Base-by-base conservation (phyloP, 2,888 invertebrate species). In the Netelia inedita region DNA sequence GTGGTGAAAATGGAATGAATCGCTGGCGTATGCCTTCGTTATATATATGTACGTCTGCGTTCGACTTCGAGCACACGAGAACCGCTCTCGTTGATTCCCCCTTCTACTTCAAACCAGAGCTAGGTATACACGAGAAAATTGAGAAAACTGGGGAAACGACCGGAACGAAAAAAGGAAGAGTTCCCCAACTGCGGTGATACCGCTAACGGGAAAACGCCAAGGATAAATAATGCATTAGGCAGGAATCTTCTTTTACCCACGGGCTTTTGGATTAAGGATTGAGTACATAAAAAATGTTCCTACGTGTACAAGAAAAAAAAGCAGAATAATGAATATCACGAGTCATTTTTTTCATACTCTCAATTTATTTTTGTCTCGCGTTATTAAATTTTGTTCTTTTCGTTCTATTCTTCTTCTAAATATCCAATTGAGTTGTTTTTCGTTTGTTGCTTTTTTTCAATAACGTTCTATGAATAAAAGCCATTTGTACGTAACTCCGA, bases 1-100 rank as follows among this genome's bases (percentile, higher is more conserved):
- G 69, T 65, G 35, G 79, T 66, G 71, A 53, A 79, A 82, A 82
- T 75, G 66, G 43, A 79, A 68, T 79, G 75, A 79, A 78, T 65
- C 68, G 76, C 73, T 61, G 69, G 35, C 65, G 59, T 35, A 23
- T 53, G 53, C 59, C 57, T 23, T 19, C 14, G 46, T 2, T 46
- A 46, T 46, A 46, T 46, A 46, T 78, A 78, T 59, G 28, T 78
- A 78, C 69, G 59, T 76, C 68, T 61, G 59, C 46, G 46, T 14
- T 68, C 68, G 46, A 69, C 78, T 78, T 78, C 59, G 46, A 69
- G 68, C 78, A 69, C 59, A 61, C 68, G 16, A 46, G 9, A 69
- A 61, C 68, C 68, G 69, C 78, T 28, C 59, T 59, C 69, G 50
- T 63, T 50, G 69, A 69, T 78, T 78, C 61, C 46, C 46, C 14